Conservation (phyloP, 2,113 vertebrate species). For the Hipposideros armiger region DNA sequence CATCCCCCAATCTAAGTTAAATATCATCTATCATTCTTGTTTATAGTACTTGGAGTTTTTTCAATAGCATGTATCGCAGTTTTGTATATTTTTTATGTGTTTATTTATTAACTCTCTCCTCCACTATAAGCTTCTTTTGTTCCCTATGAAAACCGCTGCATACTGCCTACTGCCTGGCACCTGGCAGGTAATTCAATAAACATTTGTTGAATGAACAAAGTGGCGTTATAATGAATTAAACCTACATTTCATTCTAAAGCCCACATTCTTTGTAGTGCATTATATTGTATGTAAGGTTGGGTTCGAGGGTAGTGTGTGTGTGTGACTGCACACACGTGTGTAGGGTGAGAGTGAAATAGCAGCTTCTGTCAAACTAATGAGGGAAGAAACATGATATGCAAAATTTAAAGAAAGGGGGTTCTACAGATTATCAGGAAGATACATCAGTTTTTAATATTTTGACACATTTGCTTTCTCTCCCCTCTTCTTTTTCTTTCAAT, state of each 20-base stretch:
- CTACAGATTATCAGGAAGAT: conserved; percentile 10
- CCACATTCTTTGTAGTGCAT: background rate
- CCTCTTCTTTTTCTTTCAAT: background rate
- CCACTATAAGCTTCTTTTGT: background rate
- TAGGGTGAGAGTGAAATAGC: background rate
- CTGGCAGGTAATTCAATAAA: background rate
- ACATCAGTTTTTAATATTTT: conserved; percentile 16
- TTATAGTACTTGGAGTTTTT: background rate
- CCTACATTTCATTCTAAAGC: conserved; percentile 8
- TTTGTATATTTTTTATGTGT: conserved; percentile 17
- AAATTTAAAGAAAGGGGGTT: background rate
- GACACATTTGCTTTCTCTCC: background rate
- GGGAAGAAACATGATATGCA: background rate
- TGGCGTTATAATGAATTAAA: conserved; percentile 4
- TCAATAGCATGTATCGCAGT: background rate
- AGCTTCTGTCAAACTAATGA: conserved; percentile 32
- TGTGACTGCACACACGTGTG: too few relatives aligned
- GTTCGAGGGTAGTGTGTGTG: background rate
- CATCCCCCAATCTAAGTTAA: background rate
- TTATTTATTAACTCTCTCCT: background rate
- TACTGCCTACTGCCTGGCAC: background rate
- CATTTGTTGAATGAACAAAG: conserved; percentile 27
- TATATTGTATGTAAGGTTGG: background rate
- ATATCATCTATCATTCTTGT: background rate
- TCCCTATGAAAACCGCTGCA: background rate